Evolutionary conservation across 30 jellyfish, hydroid and myxozoan species (phyloP).

Genomic region (Nemopilema nomurai): DNA sequence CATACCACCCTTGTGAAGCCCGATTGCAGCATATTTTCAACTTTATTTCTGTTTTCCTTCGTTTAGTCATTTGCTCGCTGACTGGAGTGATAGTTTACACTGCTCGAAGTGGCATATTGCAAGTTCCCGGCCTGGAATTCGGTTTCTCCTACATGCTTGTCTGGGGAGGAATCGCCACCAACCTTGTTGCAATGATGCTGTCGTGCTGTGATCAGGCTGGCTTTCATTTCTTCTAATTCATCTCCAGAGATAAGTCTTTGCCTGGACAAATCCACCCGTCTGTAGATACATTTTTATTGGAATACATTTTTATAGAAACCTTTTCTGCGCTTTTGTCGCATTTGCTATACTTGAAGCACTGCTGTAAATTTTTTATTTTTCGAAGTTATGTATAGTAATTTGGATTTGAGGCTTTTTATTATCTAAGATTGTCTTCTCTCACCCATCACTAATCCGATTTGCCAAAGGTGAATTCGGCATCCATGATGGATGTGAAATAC

Average conservation of each 20-base stretch:
- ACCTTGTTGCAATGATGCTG: constrained; percentile 38
- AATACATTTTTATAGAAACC: too few species aligned
- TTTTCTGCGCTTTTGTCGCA: not conserved
- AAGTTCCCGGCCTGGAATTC: constrained; percentile 72
- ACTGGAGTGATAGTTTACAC: constrained; percentile 58
- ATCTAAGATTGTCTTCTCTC: not conserved
- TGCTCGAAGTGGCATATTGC: constrained; percentile 58
- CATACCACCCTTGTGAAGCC: not conserved
- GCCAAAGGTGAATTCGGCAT: too few species aligned
- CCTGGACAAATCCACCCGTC: too few species aligned
- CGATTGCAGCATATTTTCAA: not conserved
- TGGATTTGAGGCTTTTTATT: not conserved
- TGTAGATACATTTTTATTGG: too few species aligned
- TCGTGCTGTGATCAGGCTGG: constrained; percentile 75
- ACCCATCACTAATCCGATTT: too few species aligned
- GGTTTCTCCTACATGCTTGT: constrained; percentile 76
- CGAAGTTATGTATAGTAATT: too few species aligned
- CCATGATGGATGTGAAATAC: too few species aligned
- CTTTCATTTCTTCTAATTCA: constrained; percentile 24
- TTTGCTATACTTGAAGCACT: not conserved
- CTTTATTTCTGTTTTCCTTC: not conserved
- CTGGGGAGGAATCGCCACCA: constrained; percentile 69
- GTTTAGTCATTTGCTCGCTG: not conserved
- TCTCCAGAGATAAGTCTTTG: not conserved
- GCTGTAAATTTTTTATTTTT: not conserved